Conservation (phyloP, 2,113 vertebrate species). For the Lepidothrix coronata region DNA sequence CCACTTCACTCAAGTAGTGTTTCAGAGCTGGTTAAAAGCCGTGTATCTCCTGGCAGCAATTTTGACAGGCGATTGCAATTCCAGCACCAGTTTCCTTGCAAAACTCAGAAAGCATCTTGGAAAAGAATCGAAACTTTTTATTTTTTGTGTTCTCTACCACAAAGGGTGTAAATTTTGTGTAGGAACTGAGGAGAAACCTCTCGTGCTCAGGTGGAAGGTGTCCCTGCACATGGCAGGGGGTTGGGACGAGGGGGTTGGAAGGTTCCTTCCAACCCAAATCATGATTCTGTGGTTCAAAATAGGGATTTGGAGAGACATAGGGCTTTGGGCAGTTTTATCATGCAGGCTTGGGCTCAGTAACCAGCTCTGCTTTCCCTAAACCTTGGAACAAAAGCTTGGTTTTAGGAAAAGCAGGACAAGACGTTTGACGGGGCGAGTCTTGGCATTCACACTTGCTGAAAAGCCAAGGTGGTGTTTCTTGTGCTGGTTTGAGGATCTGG, state of each 20-base stretch:
- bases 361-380: not conserved
- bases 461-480: not conserved
- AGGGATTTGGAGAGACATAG: fast-evolving
- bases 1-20: slow-evolving; percentile 60
- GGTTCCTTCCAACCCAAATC: not conserved
- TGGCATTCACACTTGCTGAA: fast-evolving
- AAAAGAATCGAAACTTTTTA: not conserved
- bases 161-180: not conserved
- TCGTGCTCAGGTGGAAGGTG: not conserved
- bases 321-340: not conserved
- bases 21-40: slow-evolving; percentile 60
- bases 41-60: not conserved
- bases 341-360: fast-evolving
- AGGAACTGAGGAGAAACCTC: not conserved
- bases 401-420: not conserved
- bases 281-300: not conserved
- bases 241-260: not conserved
- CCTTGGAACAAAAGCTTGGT: not conserved
- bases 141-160: fast-evolving
- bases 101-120: not conserved
- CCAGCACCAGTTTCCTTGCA: not conserved
- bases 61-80: not conserved
- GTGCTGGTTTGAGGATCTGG: not conserved
- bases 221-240: not conserved
- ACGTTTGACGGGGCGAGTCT: fast-evolving